Conservation (phyloP, 64 coral and sea anemone genomes). For the Dendrophyllia cribrosa region DNA sequence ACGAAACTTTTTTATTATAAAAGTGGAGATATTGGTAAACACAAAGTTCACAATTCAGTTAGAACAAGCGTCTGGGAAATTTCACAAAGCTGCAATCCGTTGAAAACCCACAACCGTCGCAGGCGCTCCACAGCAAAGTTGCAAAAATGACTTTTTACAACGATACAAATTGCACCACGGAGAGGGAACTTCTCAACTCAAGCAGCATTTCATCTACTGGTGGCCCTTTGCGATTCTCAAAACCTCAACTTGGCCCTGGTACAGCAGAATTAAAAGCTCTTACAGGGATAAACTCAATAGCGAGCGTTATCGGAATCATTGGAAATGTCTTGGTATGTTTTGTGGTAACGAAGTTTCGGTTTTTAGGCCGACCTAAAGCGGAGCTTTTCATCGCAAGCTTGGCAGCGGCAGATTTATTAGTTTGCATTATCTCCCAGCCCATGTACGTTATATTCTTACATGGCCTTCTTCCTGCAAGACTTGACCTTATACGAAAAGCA, state of each 20-base stretch:
- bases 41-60: no score
- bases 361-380: constrained; percentile 71
- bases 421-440: constrained; percentile 77
- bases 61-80: no score
- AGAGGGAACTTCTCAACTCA: not conserved
- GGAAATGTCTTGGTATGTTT: constrained; percentile 86
- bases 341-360: constrained; percentile 78
- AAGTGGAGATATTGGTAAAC: no score
- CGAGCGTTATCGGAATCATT: constrained; percentile 57
- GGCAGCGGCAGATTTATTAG: constrained; percentile 71
- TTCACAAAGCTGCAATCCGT: not conserved
- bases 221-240: not conserved
- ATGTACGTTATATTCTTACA: constrained; percentile 76
- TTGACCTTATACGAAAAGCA: constrained; percentile 47
- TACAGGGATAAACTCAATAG: constrained; percentile 43
- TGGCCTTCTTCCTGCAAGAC: not conserved
- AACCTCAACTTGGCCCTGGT: not conserved
- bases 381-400: constrained; percentile 83
- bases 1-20: no score
- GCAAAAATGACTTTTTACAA: not conserved
- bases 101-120: not conserved
- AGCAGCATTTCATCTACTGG: not conserved
- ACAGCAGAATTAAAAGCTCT: constrained; percentile 41
- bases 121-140: not conserved
- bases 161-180: not conserved